phyloP scores from a whole-genome alignment of 2,113 vertebrate genomes.

The Heterochromis multidens region DNA sequence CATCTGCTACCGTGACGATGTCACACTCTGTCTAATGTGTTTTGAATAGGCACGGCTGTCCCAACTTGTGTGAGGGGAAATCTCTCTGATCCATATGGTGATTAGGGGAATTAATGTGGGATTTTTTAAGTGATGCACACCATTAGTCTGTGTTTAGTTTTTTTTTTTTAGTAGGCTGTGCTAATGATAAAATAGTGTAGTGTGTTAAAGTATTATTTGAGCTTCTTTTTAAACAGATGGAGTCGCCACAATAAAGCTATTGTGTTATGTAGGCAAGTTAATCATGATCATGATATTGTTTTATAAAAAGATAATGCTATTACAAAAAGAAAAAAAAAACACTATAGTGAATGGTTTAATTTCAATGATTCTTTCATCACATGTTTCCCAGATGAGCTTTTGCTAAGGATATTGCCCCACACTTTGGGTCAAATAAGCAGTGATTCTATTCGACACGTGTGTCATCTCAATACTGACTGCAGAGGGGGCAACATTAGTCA shows the following conservation, averaged over 20 bases:
- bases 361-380: not conserved
- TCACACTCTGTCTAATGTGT: slow-evolving; percentile 72
- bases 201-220: not conserved
- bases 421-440: slow-evolving; percentile 5
- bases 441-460: slow-evolving; percentile 17
- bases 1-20: slow-evolving; percentile 75
- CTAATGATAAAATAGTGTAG: not conserved
- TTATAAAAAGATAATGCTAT: not conserved
- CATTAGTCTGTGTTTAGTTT: not conserved
- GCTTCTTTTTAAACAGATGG: not conserved
- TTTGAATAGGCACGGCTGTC: slow-evolving; percentile 70
- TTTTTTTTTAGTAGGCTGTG: not conserved
- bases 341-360: not conserved
- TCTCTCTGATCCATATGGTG: slow-evolving; percentile 66
- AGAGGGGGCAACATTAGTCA: slow-evolving; percentile 42
- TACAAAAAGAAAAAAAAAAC: not conserved
- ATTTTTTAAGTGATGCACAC: slow-evolving; percentile 19
- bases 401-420: not conserved
- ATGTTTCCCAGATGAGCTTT: slow-evolving; percentile 2
- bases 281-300: not conserved
- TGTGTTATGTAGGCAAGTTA: not conserved
- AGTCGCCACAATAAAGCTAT: not conserved
- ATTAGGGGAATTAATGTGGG: slow-evolving; percentile 63
- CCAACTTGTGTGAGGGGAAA: slow-evolving; percentile 52
- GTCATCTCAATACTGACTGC: slow-evolving; percentile 40